phyloP scores from a whole-genome alignment of 2,888 invertebrate species.

The Stenodera caucasica region DNA sequence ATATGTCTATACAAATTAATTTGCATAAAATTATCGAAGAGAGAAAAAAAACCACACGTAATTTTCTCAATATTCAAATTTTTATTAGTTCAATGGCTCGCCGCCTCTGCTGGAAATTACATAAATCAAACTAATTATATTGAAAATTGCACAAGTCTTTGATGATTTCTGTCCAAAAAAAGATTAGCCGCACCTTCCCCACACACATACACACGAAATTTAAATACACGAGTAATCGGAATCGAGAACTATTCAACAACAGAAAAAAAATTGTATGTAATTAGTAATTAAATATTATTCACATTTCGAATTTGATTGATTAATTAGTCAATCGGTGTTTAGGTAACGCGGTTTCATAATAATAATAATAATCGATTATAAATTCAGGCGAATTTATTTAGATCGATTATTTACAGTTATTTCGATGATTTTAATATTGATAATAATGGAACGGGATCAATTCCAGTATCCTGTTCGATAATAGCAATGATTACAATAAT shows the following conservation, averaged over 20 bases:
- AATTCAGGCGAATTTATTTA: background rate
- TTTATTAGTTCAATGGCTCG: background rate
- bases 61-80: background rate
- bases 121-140: constrained; percentile 1
- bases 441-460: no score
- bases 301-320: background rate
- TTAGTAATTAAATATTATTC: background rate
- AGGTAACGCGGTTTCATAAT: background rate
- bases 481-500: no score
- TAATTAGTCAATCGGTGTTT: background rate
- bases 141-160: constrained; percentile 2
- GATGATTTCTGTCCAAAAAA: background rate
- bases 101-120: background rate
- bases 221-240: no score
- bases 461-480: background rate
- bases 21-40: background rate
- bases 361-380: constrained; percentile 2
- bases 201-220: no score
- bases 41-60: background rate
- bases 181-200: background rate
- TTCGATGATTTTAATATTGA: no score
- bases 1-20: background rate
- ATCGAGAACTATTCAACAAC: no score
- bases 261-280: background rate
- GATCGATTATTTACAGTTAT: background rate